Conservation (phyloP, 2,113 vertebrate species). For the Mesocricetus auratus region DNA sequence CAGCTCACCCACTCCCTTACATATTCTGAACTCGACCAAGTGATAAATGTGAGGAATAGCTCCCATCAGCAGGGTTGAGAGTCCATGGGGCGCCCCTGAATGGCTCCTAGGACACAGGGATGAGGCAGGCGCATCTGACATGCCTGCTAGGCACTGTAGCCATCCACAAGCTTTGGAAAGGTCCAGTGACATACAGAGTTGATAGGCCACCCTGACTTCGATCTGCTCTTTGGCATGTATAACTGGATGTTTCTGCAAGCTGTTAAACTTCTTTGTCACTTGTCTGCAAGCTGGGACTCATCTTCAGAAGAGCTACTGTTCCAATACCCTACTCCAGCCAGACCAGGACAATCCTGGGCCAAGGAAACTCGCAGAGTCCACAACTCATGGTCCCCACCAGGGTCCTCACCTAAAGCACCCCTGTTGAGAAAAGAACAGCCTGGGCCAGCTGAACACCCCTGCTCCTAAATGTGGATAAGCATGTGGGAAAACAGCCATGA, state of each 20-base stretch:
- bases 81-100: not conserved
- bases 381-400: not conserved
- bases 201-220: not conserved
- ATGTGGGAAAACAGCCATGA: not conserved
- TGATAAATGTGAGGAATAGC: no score
- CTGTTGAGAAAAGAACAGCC: not conserved
- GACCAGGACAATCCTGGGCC: not conserved
- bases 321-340: not conserved
- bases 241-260: not conserved
- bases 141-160: not conserved
- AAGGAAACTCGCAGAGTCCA: not conserved
- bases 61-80: fast-evolving
- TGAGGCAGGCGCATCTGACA: fast-evolving
- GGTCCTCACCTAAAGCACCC: not conserved
- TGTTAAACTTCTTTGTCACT: not conserved
- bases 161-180: not conserved
- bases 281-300: not conserved
- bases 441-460: not conserved
- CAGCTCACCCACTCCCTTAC: not conserved
- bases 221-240: not conserved
- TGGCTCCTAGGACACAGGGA: not conserved
- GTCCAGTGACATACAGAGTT: not conserved
- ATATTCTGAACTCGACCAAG: fast-evolving
- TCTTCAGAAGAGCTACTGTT: not conserved
- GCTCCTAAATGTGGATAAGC: not conserved